phyloP scores from a whole-genome alignment of 2,888 invertebrate species.

The Escarpia spicata region DNA sequence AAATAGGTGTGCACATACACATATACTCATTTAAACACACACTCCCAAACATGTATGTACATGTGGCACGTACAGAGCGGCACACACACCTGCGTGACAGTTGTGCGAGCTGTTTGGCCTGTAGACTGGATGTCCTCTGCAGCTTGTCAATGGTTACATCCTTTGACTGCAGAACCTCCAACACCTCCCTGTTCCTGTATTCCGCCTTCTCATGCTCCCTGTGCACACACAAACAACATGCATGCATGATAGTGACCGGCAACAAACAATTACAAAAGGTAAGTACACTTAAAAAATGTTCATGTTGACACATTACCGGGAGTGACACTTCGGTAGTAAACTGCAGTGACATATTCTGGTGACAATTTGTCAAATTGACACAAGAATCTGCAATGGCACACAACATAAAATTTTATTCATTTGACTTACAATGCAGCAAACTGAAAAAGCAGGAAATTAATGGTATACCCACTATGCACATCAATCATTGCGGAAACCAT shows the following conservation, averaged over 20 bases:
- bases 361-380: not conserved
- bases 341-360: too few species aligned
- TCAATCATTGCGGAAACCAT: too few species aligned
- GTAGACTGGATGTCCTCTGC: constrained; percentile 25
- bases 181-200: constrained; percentile 60
- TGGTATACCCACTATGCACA: not conserved
- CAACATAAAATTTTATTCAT: not conserved
- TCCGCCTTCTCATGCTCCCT: constrained; percentile 65
- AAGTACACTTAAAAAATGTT: not conserved
- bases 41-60: too few species aligned
- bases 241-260: not conserved
- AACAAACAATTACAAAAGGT: not conserved
- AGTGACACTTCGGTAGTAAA: too few species aligned
- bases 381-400: not conserved
- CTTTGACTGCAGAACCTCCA: constrained; percentile 61
- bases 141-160: constrained; percentile 58
- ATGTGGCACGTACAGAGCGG: too few species aligned
- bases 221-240: constrained; percentile 23
- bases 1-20: too few species aligned
- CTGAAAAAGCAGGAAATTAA: not conserved
- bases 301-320: too few species aligned
- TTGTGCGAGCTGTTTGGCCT: not conserved
- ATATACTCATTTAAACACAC: too few species aligned
- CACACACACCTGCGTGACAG: not conserved
- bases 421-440: not conserved